Percentiles rank a stretch among this genome's conserved stretches.
phyloP scores from a whole-genome alignment of 2,113 vertebrate species.

The Hyperoodon ampullatus region DNA sequence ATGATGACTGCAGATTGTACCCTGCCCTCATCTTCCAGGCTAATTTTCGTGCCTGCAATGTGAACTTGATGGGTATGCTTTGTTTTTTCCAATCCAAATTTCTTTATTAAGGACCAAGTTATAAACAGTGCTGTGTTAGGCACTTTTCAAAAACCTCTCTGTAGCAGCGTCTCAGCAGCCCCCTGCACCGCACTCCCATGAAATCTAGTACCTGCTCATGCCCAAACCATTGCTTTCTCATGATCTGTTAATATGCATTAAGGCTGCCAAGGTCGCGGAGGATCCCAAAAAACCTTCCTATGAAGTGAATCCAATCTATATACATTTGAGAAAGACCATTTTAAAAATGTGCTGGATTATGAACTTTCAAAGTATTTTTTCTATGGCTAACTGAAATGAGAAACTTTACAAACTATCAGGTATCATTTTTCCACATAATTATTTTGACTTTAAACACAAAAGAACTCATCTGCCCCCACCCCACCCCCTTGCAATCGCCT shows the following conservation, averaged over 20 bases:
- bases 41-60: neutral
- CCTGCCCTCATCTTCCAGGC: neutral
- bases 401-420: neutral
- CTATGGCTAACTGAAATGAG: neutral
- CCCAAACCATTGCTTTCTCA: neutral
- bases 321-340: neutral
- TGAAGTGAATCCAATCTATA: neutral
- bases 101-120: constrained; percentile 3
- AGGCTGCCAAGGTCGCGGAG: neutral
- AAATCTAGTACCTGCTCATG: neutral
- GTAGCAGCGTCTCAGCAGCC: neutral
- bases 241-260: neutral
- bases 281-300: neutral
- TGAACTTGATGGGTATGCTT: neutral
- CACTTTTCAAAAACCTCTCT: constrained; percentile 1
- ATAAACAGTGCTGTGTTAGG: neutral
- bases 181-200: fast-evolving
- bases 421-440: constrained; percentile 39
- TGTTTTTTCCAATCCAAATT: neutral
- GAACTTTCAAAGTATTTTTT: neutral
- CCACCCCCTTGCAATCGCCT: constrained; percentile 44
- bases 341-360: neutral
- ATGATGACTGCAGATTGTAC: neutral
- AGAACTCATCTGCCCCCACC: neutral
- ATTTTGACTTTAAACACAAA: constrained; percentile 50